phyloP scores from a whole-genome alignment of 2,113 vertebrate genomes.

The Zonotrichia leucophrys region DNA sequence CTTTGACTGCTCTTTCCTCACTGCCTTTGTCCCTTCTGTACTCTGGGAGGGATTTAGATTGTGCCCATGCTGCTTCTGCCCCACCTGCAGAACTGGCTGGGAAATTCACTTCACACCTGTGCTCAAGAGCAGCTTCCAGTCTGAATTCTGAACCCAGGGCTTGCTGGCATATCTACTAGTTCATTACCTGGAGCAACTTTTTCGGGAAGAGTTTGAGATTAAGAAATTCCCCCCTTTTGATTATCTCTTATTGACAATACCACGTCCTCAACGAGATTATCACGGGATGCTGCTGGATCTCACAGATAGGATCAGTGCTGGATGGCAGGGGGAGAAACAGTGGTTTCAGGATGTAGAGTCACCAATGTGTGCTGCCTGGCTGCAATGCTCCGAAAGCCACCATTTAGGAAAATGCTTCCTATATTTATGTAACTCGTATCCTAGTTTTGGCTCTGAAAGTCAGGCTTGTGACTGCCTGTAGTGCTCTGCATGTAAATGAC shows the following conservation, averaged over 20 bases:
- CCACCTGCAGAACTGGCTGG: neutral
- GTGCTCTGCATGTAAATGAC: conserved; percentile 1
- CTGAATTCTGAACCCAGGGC: neutral
- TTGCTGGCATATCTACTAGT: neutral
- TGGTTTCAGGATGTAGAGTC: neutral
- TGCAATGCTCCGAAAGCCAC: neutral
- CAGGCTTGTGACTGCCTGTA: neutral
- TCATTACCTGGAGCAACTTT: neutral
- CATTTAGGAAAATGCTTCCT: neutral
- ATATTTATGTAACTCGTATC: neutral
- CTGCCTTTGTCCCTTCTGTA: neutral
- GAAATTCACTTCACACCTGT: neutral
- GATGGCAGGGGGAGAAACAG: neutral
- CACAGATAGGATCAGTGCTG: neutral
- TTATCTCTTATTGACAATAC: neutral
- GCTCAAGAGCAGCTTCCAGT: neutral
- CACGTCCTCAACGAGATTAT: neutral
- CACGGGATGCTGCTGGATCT: neutral
- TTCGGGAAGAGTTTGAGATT: neutral
- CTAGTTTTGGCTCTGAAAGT: conserved; percentile 8
- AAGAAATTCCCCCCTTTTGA: neutral
- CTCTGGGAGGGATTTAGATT: neutral
- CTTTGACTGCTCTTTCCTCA: fast-evolving
- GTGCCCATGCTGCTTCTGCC: neutral
- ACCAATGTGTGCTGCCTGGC: neutral